Conservation (phyloP, 2,113 vertebrate genomes). For the Mugil cephalus region DNA sequence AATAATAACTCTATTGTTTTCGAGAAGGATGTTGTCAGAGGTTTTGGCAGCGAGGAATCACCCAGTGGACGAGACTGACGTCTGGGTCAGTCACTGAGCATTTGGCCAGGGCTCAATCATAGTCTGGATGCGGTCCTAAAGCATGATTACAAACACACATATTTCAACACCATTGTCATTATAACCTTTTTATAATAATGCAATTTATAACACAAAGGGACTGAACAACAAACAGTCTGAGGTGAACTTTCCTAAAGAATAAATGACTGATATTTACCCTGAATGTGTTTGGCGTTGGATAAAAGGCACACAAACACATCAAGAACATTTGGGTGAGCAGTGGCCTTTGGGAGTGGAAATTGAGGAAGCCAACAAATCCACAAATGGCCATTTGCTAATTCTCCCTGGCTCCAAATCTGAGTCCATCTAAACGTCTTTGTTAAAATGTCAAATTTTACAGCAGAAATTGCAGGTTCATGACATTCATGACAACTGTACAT, state of each 20-base stretch:
- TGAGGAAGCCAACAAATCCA: too few species aligned
- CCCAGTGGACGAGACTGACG: constrained; percentile 11
- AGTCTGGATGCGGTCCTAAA: constrained; percentile 33
- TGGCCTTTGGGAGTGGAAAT: too few species aligned
- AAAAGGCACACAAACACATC: not conserved
- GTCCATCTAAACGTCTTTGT: too few species aligned
- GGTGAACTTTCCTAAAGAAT: too few species aligned
- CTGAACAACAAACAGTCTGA: not conserved
- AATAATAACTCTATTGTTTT: constrained; percentile 65
- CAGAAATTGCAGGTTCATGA: too few species aligned
- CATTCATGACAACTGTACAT: too few species aligned
- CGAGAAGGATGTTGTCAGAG: constrained; percentile 31
- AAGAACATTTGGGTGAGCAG: not conserved
- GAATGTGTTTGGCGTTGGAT: not conserved
- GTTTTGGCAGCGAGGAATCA: constrained; percentile 42
- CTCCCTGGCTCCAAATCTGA: too few species aligned
- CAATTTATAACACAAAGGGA: not conserved
- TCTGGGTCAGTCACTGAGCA: constrained; percentile 45
- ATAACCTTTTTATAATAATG: constrained; percentile 18
- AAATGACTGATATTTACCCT: not conserved
- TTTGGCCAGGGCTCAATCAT: constrained; percentile 38
- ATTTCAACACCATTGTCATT: constrained; percentile 16
- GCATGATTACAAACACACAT: constrained; percentile 17
- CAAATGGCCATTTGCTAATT: too few species aligned
- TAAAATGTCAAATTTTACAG: too few species aligned